Percentiles rank a stretch among this genome's conserved stretches.
These are phyloP conservation scores for Gorsachius goisagi DNA, from an alignment of 2,113 vertebrate species.

Conservation along the genomic window DNA sequence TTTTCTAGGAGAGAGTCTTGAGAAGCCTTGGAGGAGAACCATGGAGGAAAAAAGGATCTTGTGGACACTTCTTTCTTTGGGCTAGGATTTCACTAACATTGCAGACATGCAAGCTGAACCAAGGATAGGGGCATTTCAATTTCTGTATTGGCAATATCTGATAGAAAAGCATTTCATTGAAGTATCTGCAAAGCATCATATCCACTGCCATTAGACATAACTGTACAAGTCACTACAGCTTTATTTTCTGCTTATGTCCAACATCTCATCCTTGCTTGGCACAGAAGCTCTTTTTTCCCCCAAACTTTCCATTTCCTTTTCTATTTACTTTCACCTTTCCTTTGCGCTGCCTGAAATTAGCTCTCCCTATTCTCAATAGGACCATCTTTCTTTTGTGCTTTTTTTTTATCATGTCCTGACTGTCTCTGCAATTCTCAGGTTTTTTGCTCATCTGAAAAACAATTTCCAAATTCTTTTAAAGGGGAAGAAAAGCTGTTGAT, in stretches of 20 bases:
- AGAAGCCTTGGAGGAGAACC: background rate
- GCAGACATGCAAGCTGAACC: background rate
- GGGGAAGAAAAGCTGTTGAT: slow-evolving; percentile 12
- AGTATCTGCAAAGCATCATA: background rate
- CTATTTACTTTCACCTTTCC: background rate
- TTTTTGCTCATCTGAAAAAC: background rate
- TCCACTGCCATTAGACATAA: background rate
- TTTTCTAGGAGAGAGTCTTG: background rate
- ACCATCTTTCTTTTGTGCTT: background rate
- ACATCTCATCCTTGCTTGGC: background rate
- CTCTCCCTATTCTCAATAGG: background rate
- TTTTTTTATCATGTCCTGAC: background rate
- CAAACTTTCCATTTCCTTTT: background rate
- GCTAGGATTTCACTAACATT: background rate
- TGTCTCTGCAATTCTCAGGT: background rate
- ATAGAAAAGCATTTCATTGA: background rate
- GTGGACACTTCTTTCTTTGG: background rate
- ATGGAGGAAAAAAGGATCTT: background rate
- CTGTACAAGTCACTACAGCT: background rate
- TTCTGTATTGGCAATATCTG: background rate
- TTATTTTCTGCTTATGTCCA: slow-evolving; percentile 7
- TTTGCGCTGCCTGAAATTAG: background rate
- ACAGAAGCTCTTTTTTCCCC: background rate
- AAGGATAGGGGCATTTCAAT: background rate
- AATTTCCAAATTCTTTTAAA: slow-evolving; percentile 3